Base-by-base conservation (phyloP, 2,888 invertebrate species). In the Calameuta filiformis region DNA sequence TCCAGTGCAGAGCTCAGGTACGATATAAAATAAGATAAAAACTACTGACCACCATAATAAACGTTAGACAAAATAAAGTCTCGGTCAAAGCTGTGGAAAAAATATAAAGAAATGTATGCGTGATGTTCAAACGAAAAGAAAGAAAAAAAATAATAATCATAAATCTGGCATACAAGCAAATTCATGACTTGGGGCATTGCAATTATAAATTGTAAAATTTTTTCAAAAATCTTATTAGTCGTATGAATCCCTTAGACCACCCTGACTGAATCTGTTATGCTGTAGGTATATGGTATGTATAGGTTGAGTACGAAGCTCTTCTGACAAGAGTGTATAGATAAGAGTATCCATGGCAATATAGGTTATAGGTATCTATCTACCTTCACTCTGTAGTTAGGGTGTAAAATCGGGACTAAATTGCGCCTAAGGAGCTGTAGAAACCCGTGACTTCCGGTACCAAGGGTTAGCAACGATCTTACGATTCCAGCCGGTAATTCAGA, bases 391-490 rank as follows among this genome's bases (percentile, higher is more conserved):
- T 56, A 56, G 56, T 56, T 23, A 23, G 56, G 56, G 23, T 56
- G 56, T 56, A 56, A 56, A 56, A 56, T 23, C 79, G 77, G 81
- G 80, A 81, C 81, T 80, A 81, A 81, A 80, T 76, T 78, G 80
- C 80, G 78, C 80, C 80, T 80, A 81, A 81, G 79, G 74, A 81
- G 78, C 80, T 73, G 75, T 74, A 76, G 77, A 78, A 81, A 80
- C 81, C 77, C 73, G 79, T 81, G 79, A 80, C 81, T 81, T 81
- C 81, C 81, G 80, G 81, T 81, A 81, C 78, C 79, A 77, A 79
- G 78, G 75, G 37, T 34, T 74, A 56, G 56, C 56, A 56, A 56
- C 56, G 56, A 56, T 56, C 56, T 56, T 56, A 2, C 23, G 56
- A 56, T 56, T 9, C 2, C 56, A 56, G 56, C 23, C 56, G 56